Base-by-base conservation (phyloP, 1,140 invertebrate genomes). In the Halesus radiatus region DNA sequence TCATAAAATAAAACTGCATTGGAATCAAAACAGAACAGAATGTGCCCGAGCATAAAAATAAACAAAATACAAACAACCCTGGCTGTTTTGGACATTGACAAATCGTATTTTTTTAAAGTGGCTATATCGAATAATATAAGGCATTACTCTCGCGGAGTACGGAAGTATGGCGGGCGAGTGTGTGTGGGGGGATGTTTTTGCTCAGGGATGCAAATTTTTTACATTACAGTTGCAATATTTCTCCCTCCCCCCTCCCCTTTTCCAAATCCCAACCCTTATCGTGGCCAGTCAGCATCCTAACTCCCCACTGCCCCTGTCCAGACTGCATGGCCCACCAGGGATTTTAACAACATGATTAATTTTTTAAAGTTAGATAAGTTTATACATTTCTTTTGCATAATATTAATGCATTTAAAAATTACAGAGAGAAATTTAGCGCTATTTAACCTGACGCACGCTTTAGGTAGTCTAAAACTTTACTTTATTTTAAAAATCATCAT, bases 221-320 rank as follows among this genome's bases (percentile, higher is more conserved):
- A 18, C 68, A 77, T 80, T 78, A 80, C 58, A 78, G 66, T 80
- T 78, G 78, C 78, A 80, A 80, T 82, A 82, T 82, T 82, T 82
- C 75, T 76, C 37, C 50, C 56, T 32, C 72, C 54, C 60, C 52
- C 20, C 23, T 37, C 37, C 8, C 37, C 5, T 7, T 7, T 10
- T 10, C 37, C 7, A 45, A 45, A 45, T 13, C 37, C 37, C 37
- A 45, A 45, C 37, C 73, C 78, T 80, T 80, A 82, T 82, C 78
- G 37, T 16, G 81, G 66, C 15, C 78, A 75, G 81, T 80, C 81
- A 82, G 76, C 60, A 62, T 37, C 76, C 22, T 37, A 37, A 20
- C 45, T 52, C 53, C 74, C 56, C 26, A 18, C n/a, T 23, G 18
- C 72, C 74, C 74, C n/a, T 60, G 32, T 76, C 52, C 54, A 20